Evolutionary conservation across 2,888 invertebrate species (phyloP).

Genomic region (Trichogramma evanescens): DNA sequence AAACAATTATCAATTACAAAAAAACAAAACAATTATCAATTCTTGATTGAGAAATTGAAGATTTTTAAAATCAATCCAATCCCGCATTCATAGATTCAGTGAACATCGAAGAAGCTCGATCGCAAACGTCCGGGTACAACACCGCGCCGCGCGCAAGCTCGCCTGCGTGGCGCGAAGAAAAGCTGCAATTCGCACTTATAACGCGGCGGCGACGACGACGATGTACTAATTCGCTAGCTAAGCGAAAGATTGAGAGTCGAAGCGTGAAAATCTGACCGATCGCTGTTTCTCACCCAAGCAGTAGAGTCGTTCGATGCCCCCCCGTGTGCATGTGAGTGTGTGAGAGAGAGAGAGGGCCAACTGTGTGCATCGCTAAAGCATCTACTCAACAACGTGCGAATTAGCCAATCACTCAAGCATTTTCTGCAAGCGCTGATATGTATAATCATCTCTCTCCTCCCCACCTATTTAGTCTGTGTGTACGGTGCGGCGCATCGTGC

Average conservation of each 20-base stretch:
- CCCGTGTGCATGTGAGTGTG: neutral
- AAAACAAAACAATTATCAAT: neutral
- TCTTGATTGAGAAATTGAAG: neutral
- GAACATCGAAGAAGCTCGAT: neutral
- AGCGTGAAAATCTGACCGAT: slow-evolving; percentile 11
- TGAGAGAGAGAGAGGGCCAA: neutral
- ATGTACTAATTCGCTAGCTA: slow-evolving; percentile 6
- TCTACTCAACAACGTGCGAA: no score
- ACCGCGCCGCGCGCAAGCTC: neutral
- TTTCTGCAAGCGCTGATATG: no score
- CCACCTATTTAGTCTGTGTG: no score
- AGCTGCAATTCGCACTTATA: neutral
- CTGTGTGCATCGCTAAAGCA: no score
- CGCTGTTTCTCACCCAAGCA: neutral
- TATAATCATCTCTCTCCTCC: no score
- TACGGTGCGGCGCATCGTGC: no score
- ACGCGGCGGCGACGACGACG: neutral
- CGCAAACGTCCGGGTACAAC: neutral
- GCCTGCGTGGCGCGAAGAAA: neutral
- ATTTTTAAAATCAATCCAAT: neutral
- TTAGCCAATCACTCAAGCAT: no score
- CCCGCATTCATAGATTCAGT: neutral
- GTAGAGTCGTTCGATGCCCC: neutral
- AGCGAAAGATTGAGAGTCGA: slow-evolving; percentile 13
- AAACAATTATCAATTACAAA: no score